These are phyloP conservation scores for Clarias pachynema DNA, from an alignment of 2,797 vertebrate genomes.

Conservation along the genomic window DNA sequence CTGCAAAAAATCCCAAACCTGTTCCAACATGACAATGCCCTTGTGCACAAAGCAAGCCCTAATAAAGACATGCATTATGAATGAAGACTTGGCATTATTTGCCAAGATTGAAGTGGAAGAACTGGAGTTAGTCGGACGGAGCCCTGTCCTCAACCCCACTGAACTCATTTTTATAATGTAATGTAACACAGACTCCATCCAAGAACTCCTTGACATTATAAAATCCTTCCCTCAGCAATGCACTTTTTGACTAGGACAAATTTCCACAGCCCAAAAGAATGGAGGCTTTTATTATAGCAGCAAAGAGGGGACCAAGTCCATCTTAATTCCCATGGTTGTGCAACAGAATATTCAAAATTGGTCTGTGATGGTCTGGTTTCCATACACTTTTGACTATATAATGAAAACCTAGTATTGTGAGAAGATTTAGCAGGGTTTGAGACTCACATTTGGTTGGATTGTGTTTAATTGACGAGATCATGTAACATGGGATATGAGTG, in stretches of 20 bases:
- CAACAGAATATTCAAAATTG: neutral
- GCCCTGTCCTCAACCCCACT: neutral
- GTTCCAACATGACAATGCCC: neutral
- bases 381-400: neutral
- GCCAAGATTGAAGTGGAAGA: neutral
- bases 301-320: neutral
- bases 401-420: neutral
- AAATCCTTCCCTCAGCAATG: neutral
- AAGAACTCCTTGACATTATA: neutral
- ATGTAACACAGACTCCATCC: neutral
- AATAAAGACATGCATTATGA: neutral
- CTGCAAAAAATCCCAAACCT: neutral
- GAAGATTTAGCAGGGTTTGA: neutral
- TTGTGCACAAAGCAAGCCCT: neutral
- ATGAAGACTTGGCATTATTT: too few relatives aligned
- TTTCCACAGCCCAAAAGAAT: neutral
- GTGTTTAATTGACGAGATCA: neutral
- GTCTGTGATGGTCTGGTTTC: neutral
- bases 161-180: neutral
- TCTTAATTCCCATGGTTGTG: neutral
- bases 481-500: neutral
- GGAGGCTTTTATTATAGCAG: neutral
- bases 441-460: neutral
- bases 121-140: too few relatives aligned
- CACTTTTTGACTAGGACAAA: neutral